These are phyloP conservation scores for Lateolabrax maculatus DNA, from an alignment of 2,797 vertebrate species.

Conservation along the genomic window DNA sequence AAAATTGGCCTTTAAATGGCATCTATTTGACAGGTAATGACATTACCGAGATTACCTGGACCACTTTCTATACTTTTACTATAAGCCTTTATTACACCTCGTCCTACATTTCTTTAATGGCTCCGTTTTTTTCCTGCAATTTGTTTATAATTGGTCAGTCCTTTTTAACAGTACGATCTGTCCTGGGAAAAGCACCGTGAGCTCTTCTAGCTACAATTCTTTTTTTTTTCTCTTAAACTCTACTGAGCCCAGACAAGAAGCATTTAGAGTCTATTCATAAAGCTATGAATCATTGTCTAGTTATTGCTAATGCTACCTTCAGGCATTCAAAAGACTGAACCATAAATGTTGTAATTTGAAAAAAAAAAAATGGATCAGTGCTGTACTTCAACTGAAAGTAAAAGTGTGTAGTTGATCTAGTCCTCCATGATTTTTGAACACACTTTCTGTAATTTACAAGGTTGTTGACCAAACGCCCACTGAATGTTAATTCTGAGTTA, in stretches of 20 bases:
- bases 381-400: constrained; percentile 30
- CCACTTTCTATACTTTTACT: constrained; percentile 7
- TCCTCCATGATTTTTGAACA: neutral
- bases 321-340: constrained; percentile 40
- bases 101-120: constrained; percentile 21
- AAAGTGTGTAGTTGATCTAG: neutral
- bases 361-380: constrained; percentile 22
- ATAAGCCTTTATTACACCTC: constrained; percentile 3
- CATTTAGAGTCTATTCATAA: constrained; percentile 50
- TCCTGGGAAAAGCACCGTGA: constrained; percentile 46
- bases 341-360: constrained; percentile 32
- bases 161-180: constrained; percentile 57
- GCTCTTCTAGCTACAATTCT: neutral
- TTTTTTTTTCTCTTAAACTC: constrained; percentile 32
- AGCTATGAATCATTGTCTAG: constrained; percentile 59
- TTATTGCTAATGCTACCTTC: constrained; percentile 57
- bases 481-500: neutral
- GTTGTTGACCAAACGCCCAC: constrained; percentile 6
- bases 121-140: constrained; percentile 28
- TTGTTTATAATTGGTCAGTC: constrained; percentile 64
- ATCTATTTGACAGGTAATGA: constrained; percentile 29
- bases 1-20: constrained; percentile 54
- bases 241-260: constrained; percentile 18
- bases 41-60: constrained; percentile 26
- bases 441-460: constrained; percentile 1